Percentiles rank a stretch among this genome's conserved stretches.
phyloP scores from a whole-genome alignment of 2,113 vertebrate genomes.

The Paramisgurnus dabryanus region DNA sequence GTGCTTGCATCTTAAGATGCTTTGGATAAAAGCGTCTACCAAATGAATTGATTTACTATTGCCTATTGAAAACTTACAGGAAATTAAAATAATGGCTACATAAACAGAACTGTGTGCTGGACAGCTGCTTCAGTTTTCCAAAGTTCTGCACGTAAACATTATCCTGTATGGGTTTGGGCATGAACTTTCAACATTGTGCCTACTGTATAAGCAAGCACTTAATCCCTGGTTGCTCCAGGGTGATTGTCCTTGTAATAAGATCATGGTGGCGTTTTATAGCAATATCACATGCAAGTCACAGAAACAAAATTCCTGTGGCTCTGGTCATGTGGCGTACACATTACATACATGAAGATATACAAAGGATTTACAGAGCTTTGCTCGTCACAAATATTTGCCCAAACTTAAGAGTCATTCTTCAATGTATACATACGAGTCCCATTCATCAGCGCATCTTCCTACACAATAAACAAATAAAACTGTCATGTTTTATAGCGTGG shows the following conservation, averaged over 20 bases:
- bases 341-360: neutral
- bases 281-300: conserved; percentile 1
- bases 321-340: neutral
- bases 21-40: no score
- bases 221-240: neutral
- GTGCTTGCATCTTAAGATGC: no score
- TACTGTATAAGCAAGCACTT: neutral
- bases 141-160: no score
- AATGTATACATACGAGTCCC: neutral
- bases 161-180: neutral
- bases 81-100: no score
- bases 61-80: no score
- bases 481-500: neutral
- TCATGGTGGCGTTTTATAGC: neutral
- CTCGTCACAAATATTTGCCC: neutral
- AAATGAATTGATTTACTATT: no score
- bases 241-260: neutral
- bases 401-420: neutral
- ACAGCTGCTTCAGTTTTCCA: no score
- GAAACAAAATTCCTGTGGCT: neutral
- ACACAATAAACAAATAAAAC: conserved; percentile 6
- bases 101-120: no score
- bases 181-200: neutral
- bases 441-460: neutral
- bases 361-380: neutral